Base-by-base conservation (phyloP, 2,113 vertebrate genomes). In the Corvus hawaiiensis region DNA sequence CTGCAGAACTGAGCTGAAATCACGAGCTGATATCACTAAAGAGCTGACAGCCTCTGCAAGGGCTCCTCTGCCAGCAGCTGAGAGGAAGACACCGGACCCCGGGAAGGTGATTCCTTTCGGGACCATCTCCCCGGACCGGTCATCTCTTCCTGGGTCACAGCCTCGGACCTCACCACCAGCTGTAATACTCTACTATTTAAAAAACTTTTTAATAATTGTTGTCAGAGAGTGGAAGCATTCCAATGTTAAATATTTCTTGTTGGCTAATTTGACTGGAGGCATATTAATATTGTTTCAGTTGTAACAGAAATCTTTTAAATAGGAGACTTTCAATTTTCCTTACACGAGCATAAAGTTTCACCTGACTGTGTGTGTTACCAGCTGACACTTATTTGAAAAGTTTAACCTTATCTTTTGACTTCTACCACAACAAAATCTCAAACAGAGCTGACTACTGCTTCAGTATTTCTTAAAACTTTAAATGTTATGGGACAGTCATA, bases 271-370 rank as follows among this genome's bases (percentile, higher is more conserved):
- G 49, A 92, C 66, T 94, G 27, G 48, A 91, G 71, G 51, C 37
- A 66, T 89, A 97, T 75, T 95, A 93, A 83, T 86, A 74, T 61
- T 84, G 26, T 80, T 96, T 84, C 63, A 90, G 75, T 33, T 85
- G 67, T 61, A 51, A n/a, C 44, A 86, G 43, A 80, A 85, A 78
- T 51, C 17, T 92, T 88, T 71, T 54, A 48, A 41, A 63, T 26
- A 63, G 49, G 24, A 75, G 12, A 26, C 7, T 81, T 21, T 64
- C 28, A 54, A 17, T 84, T 62, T 73, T 52, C 51, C 41, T 82
- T 95, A 32, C 16, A 68, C 93, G 51, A 17, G 13, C 7, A 1
- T 4, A 35, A 85, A 58, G 6, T 35, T 76, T 33, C 67, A 64
- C 61, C 27, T 49, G 71, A 49, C 13, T 48, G 8, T 28, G 33